phyloP scores from a whole-genome alignment of 30 jellyfish, hydroid and myxozoan genomes.

The Turritopsis dohrnii region DNA sequence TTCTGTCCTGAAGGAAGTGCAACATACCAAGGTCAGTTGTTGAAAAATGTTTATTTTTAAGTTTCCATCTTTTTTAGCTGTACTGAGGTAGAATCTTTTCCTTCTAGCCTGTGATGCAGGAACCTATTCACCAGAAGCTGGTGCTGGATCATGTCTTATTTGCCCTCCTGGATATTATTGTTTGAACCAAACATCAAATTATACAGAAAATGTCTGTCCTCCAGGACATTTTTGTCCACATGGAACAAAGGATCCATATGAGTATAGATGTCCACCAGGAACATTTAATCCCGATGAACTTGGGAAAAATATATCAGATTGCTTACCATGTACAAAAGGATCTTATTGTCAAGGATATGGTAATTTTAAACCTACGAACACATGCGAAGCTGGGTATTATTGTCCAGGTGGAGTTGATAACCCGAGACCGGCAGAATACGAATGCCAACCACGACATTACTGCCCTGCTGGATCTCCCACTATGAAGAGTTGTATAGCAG shows the following conservation, averaged over 20 bases:
- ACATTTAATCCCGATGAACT: slow-evolving; percentile 56
- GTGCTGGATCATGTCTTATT: slow-evolving; percentile 56
- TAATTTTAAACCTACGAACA: slow-evolving; percentile 55
- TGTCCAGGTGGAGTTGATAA: slow-evolving; percentile 58
- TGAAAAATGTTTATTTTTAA: not conserved
- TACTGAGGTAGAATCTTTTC: not conserved
- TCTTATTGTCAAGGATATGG: slow-evolving; percentile 86
- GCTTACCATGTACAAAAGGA: slow-evolving; percentile 79
- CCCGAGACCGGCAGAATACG: slow-evolving; percentile 41
- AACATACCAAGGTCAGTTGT: slow-evolving; percentile 51
- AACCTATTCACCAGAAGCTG: slow-evolving; percentile 52
- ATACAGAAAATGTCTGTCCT: slow-evolving; percentile 72
- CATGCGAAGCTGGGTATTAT: slow-evolving; percentile 82
- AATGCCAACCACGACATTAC: slow-evolving; percentile 64
- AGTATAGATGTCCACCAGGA: slow-evolving; percentile 80
- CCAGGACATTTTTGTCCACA: slow-evolving; percentile 85
- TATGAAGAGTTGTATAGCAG: slow-evolving; percentile 73
- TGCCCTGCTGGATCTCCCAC: slow-evolving; percentile 85
- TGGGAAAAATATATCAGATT: slow-evolving; percentile 47
- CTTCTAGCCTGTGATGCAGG: slow-evolving; percentile 79
- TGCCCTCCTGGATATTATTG: slow-evolving; percentile 96
- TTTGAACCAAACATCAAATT: slow-evolving; percentile 63
- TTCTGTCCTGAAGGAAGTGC: slow-evolving; percentile 70
- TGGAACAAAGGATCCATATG: slow-evolving; percentile 73
- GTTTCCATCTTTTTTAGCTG: not conserved